Conservation (phyloP, 1,140 invertebrate species). For the Drosophila setifemur region DNA sequence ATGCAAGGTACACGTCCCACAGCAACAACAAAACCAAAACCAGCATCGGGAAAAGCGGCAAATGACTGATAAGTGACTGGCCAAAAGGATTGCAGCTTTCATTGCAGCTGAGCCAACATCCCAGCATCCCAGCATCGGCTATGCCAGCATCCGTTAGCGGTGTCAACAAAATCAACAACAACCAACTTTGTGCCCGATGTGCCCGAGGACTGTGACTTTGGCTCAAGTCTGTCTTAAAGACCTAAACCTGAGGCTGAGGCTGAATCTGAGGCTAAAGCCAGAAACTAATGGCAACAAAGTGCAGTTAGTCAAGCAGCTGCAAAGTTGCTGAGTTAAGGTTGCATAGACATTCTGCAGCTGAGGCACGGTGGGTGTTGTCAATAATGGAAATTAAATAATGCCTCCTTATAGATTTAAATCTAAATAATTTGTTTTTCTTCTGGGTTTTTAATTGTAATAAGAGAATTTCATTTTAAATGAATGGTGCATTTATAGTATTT, state of each 20-base stretch:
- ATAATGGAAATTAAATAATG: not conserved
- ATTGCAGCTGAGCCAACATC: slow-evolving; percentile 62
- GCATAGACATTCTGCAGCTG: slow-evolving; percentile 29
- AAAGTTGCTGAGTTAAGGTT: slow-evolving; percentile 65
- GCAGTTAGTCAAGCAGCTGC: slow-evolving; percentile 66
- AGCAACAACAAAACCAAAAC: not conserved
- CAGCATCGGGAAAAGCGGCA: slow-evolving; percentile 8
- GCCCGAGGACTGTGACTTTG: slow-evolving; percentile 7
- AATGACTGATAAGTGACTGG: slow-evolving; percentile 69
- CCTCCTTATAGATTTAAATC: too few species aligned
- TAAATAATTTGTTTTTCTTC: too few species aligned
- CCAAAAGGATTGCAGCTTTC: slow-evolving; percentile 64
- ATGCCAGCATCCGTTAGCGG: slow-evolving; percentile 68
- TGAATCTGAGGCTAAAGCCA: slow-evolving; percentile 28
- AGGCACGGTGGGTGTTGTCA: slow-evolving; percentile 16
- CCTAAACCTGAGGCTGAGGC: slow-evolving; percentile 2
- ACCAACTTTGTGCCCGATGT: slow-evolving; percentile 17
- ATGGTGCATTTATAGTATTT: too few species aligned
- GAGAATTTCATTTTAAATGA: too few species aligned
- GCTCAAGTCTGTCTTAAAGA: not conserved
- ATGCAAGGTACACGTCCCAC: slow-evolving; percentile 29
- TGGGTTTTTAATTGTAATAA: not conserved
- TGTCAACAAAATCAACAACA: slow-evolving; percentile 63
- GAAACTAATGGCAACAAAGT: slow-evolving; percentile 66
- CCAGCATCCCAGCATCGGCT: slow-evolving; percentile 1